phyloP scores from a whole-genome alignment of 2,113 vertebrate genomes.

The Cebidichthys violaceus region DNA sequence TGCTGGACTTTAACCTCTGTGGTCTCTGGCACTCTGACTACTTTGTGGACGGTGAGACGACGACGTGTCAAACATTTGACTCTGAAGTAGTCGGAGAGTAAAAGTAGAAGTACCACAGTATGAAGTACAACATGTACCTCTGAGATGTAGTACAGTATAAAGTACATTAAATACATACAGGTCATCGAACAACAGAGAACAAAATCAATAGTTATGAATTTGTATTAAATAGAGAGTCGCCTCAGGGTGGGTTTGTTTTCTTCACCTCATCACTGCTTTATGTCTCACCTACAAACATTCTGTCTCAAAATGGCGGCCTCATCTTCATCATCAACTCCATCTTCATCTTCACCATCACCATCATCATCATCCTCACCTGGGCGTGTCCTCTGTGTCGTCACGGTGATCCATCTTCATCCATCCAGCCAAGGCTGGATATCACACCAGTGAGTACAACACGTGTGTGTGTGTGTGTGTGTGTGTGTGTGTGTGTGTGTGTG shows the following conservation, averaged over 20 bases:
- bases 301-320: conserved; percentile 1
- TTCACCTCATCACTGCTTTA: conserved; percentile 5
- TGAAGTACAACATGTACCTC: not conserved
- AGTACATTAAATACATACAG: no score
- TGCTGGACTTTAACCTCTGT: conserved; percentile 93
- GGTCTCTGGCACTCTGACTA: conserved; percentile 87
- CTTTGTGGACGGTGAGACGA: conserved; percentile 88
- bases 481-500: conserved; percentile 20
- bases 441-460: conserved; percentile 76
- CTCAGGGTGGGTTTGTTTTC: not conserved
- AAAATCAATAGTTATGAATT: no score
- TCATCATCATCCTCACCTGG: not conserved
- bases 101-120: no score
- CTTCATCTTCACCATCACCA: conserved; percentile 13
- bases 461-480: conserved; percentile 24
- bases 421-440: conserved; percentile 84
- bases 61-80: not conserved
- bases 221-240: no score
- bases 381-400: conserved; percentile 1
- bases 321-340: conserved; percentile 26
- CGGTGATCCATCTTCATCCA: conserved; percentile 45
- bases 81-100: not conserved
- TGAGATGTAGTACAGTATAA: not conserved
- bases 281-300: conserved; percentile 39
- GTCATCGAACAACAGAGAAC: no score